Evolutionary conservation across 2,888 invertebrate species (phyloP).

Genomic region (Cephus sareptanus): DNA sequence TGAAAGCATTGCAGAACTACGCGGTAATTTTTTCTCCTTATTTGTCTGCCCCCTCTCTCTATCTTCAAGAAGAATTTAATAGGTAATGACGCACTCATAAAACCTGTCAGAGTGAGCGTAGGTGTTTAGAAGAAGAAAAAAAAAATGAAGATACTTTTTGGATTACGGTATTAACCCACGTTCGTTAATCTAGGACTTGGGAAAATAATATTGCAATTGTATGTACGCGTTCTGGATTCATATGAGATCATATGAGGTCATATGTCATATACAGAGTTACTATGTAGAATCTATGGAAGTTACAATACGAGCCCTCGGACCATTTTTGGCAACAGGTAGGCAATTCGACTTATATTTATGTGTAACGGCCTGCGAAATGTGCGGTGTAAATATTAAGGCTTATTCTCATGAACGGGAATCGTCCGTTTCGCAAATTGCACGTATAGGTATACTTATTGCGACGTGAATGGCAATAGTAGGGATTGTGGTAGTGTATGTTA

Average conservation of each 20-base stretch:
- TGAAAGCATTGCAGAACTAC: constrained; percentile 4
- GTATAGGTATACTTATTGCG: not conserved
- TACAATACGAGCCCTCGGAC: not conserved
- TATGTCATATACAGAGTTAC: not conserved
- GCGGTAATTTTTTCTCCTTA: not conserved
- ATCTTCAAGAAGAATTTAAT: not conserved
- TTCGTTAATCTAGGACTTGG: not conserved
- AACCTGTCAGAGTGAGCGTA: not conserved
- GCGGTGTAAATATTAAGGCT: not conserved
- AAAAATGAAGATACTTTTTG: not conserved
- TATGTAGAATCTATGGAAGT: not conserved
- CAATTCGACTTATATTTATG: not conserved
- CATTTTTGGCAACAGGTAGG: not conserved
- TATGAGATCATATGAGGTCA: not conserved
- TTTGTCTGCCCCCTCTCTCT: not conserved
- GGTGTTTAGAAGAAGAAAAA: not conserved
- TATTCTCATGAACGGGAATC: not conserved
- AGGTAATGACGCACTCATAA: not conserved
- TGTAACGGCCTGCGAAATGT: not conserved
- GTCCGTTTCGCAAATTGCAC: not conserved
- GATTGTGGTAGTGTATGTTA: not conserved
- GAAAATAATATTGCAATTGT: not conserved
- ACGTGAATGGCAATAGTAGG: not conserved
- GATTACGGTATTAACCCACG: not conserved
- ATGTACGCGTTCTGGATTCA: not conserved